A percentile compares a stretch with the other conserved stretches of the same genome.
Conservation (phyloP, 2,113 vertebrate genomes). For the Progne subis region DNA sequence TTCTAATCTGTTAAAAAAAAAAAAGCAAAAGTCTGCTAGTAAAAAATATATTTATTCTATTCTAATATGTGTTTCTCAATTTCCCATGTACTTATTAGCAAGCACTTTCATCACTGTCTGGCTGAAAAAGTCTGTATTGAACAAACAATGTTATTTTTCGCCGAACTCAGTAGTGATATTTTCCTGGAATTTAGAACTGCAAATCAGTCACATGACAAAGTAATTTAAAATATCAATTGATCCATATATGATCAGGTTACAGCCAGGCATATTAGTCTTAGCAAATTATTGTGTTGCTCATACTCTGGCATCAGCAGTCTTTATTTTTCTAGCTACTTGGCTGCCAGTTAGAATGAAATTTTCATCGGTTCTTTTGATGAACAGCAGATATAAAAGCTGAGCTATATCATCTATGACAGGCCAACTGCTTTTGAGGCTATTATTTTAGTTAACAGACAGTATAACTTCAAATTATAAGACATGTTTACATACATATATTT, state of each 20-base stretch:
- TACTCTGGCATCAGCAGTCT: constrained; percentile 61
- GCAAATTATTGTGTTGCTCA: constrained; percentile 74
- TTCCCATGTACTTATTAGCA: constrained; percentile 6
- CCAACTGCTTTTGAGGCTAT: neutral
- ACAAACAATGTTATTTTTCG: constrained; percentile 78
- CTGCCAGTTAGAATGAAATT: constrained; percentile 52
- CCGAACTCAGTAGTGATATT: constrained; percentile 70
- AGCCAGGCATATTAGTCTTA: constrained; percentile 67
- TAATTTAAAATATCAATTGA: constrained; percentile 85
- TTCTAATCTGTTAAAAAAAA: neutral
- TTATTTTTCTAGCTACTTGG: constrained; percentile 57
- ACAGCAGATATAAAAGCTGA: constrained; percentile 42
- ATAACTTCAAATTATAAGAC: constrained; percentile 26
- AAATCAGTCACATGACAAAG: constrained; percentile 87
- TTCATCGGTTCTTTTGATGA: constrained; percentile 43
- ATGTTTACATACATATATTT: neutral
- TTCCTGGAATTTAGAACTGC: constrained; percentile 78
- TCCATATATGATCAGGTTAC: constrained; percentile 86
- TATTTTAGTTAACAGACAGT: constrained; percentile 19
- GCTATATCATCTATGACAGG: neutral
- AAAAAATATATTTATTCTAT: neutral
- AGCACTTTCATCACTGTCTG: constrained; percentile 69
- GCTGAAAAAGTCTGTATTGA: constrained; percentile 74
- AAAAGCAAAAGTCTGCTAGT: neutral
- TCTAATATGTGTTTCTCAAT: neutral